These are phyloP conservation scores for Hirtodrosophila trivittata DNA, from an alignment of 2,888 invertebrate genomes.

Conservation along the genomic window DNA sequence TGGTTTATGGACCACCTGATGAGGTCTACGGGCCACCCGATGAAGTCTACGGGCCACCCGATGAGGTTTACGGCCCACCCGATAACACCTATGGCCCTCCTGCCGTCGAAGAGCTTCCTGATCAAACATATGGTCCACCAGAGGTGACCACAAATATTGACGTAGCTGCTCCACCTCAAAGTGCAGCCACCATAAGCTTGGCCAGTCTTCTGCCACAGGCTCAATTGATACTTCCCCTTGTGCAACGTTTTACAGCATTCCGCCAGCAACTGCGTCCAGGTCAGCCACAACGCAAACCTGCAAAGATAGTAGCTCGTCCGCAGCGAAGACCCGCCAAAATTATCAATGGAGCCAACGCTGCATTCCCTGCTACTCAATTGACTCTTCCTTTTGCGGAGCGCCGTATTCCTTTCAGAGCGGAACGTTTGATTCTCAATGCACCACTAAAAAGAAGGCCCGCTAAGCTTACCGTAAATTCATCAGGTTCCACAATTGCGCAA, in stretches of 20 bases:
- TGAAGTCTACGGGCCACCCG: conserved; percentile 64
- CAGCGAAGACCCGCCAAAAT: conserved; percentile 48
- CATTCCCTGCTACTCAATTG: conserved; percentile 54
- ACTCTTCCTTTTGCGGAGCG: conserved; percentile 65
- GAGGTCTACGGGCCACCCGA: conserved; percentile 63
- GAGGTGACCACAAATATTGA: conserved; percentile 42
- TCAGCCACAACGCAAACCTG: conserved; percentile 52
- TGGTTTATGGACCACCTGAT: conserved; percentile 73
- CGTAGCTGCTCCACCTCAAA: conserved; percentile 39
- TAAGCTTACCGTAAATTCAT: conserved; percentile 19
- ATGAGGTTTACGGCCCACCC: conserved; percentile 50
- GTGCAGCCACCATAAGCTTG: conserved; percentile 60
- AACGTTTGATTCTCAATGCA: conserved; percentile 56
- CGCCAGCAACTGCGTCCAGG: conserved; percentile 57
- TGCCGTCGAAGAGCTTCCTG: conserved; percentile 42
- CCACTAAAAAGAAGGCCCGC: conserved; percentile 46
- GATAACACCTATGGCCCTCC: conserved; percentile 44
- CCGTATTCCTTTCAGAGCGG: conserved; percentile 52
- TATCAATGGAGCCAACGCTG: conserved; percentile 37
- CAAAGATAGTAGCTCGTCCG: conserved; percentile 51
- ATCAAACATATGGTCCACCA: conserved; percentile 41
- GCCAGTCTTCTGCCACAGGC: conserved; percentile 65
- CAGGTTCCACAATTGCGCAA: conserved; percentile 37
- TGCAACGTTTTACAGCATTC: conserved; percentile 68
- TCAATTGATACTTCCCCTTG: conserved; percentile 65